A percentile compares a stretch with the other conserved stretches of the same genome.
Conservation (phyloP, 2,113 vertebrate species). For the Athene noctua region DNA sequence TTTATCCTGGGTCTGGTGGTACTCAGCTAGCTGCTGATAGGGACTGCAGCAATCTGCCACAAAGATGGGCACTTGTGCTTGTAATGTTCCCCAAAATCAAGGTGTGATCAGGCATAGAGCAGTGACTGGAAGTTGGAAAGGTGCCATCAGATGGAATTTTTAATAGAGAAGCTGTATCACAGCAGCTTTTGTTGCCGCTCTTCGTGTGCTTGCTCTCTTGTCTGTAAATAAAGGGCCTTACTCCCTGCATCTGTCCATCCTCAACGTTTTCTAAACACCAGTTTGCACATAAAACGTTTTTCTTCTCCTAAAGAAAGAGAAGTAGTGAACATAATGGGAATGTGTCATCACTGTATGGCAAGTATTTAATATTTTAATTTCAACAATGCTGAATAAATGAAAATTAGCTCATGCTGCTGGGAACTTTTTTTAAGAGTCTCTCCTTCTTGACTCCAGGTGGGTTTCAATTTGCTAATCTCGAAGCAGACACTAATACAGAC, state of each 20-base stretch:
- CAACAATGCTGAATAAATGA: neutral
- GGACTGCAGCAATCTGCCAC: neutral
- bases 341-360: neutral
- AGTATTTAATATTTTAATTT: constrained; percentile 26
- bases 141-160: neutral
- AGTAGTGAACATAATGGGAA: neutral
- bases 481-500: constrained; percentile 24
- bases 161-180: neutral
- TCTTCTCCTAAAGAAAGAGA: neutral
- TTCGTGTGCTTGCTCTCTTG: neutral
- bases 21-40: neutral
- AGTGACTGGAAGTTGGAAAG: neutral
- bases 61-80: neutral
- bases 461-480: neutral
- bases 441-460: neutral
- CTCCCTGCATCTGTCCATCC: neutral
- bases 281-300: neutral
- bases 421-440: neutral
- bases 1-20: neutral
- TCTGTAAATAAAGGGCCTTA: neutral
- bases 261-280: neutral
- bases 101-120: neutral
- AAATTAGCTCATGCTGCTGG: constrained; percentile 8
- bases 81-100: neutral
- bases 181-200: neutral